Conservation (phyloP, 2,797 vertebrate species). For the Sylvia borin region DNA sequence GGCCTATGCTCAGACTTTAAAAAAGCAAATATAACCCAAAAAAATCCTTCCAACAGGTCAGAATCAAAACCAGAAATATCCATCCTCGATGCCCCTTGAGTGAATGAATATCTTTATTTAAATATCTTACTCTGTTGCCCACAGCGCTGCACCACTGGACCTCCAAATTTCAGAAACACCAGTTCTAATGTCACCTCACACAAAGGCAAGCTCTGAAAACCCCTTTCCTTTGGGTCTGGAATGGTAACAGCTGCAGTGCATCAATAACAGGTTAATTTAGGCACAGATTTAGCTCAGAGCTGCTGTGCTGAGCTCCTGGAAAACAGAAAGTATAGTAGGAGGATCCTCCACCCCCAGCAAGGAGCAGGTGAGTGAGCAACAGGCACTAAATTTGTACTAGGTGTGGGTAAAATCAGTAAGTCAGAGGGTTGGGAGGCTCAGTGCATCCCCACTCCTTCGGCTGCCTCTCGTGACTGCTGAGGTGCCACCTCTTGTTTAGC, state of each 20-base stretch:
- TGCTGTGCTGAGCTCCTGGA: background rate
- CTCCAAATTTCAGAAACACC: background rate
- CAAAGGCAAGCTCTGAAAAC: background rate
- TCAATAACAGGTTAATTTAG: background rate
- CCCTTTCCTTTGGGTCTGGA: background rate
- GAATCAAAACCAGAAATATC: background rate
- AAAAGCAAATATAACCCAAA: background rate
- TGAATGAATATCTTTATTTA: background rate
- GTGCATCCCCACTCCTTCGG: background rate
- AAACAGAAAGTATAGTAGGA: background rate
- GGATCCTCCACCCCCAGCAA: background rate
- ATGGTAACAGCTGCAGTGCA: background rate
- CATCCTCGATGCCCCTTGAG: background rate
- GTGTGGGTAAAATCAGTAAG: background rate
- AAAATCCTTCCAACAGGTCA: fast-evolving
- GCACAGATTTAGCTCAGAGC: background rate
- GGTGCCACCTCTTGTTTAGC: background rate
- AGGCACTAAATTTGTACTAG: background rate
- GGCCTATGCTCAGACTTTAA: background rate
- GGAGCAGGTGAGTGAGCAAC: background rate
- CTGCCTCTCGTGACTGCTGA: background rate
- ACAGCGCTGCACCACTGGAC: background rate
- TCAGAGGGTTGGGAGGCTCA: background rate
- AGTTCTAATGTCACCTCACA: background rate
- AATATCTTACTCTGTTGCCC: background rate